Conservation (phyloP, 2,113 vertebrate species). For the Hydrochoerus hydrochaeris region DNA sequence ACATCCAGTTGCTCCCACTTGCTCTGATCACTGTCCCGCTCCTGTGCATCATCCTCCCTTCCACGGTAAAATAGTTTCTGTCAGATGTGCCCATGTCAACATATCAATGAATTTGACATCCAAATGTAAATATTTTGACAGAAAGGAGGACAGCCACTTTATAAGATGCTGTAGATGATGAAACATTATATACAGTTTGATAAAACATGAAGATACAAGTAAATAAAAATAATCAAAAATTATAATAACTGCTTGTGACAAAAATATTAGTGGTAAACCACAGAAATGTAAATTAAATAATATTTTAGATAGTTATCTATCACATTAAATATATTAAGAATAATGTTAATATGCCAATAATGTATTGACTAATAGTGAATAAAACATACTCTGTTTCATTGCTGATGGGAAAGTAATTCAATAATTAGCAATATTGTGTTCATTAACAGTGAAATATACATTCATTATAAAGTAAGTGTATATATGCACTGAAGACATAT, state of each 20-base stretch:
- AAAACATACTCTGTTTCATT: neutral
- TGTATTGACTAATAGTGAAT: neutral
- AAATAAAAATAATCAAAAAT: neutral
- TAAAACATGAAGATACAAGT: neutral
- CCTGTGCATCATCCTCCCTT: neutral
- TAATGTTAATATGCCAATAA: neutral
- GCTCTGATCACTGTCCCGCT: neutral
- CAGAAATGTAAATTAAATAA: neutral
- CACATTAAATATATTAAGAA: neutral
- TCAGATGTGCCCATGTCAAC: neutral
- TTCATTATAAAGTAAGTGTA: neutral
- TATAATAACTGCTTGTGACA: neutral
- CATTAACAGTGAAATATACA: neutral
- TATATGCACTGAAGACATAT: neutral
- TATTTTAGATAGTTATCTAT: neutral
- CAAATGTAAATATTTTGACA: conserved; percentile 6
- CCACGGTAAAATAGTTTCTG: neutral
- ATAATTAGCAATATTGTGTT: neutral
- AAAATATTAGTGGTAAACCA: neutral
- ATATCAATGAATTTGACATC: neutral
- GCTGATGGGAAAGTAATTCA: neutral
- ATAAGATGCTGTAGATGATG: neutral
- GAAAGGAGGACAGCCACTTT: neutral
- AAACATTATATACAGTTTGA: neutral
- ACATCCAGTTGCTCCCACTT: neutral